Conservation (phyloP, 1,140 invertebrate genomes). For the Dryas iulia region DNA sequence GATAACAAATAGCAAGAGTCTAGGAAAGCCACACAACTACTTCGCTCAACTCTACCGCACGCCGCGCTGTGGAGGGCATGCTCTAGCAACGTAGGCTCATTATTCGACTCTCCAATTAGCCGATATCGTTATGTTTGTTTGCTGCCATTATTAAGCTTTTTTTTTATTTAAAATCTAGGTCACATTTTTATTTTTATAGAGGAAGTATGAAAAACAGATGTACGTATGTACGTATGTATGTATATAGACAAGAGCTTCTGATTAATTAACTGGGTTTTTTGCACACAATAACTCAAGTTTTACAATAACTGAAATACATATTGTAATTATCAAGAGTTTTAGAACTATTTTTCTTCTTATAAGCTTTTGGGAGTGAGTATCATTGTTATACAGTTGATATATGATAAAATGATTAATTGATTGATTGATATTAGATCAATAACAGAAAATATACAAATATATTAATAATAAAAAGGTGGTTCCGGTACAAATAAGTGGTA, state of each 20-base stretch:
- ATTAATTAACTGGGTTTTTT: neutral
- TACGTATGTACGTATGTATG: neutral
- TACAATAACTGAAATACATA: too few relatives aligned
- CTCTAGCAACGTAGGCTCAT: conserved; percentile 8
- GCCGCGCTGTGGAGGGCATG: neutral
- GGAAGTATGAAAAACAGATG: neutral
- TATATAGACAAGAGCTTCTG: neutral
- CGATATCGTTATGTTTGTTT: conserved; percentile 5
- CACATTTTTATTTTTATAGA: neutral
- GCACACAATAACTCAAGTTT: too few relatives aligned
- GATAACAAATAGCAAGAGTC: neutral
- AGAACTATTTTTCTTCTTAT: too few relatives aligned
- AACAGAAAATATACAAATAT: too few relatives aligned
- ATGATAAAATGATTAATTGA: too few relatives aligned
- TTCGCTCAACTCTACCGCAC: neutral
- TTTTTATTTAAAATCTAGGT: neutral
- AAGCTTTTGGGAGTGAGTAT: too few relatives aligned
- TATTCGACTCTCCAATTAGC: conserved; percentile 28
- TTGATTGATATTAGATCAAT: too few relatives aligned
- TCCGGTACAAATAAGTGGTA: too few relatives aligned
- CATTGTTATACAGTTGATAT: too few relatives aligned
- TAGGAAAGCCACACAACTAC: neutral
- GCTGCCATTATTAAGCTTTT: conserved; percentile 1
- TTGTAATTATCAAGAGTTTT: too few relatives aligned
- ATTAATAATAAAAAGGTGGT: too few relatives aligned